These are phyloP conservation scores for Caranx melampygus DNA, from an alignment of 2,113 vertebrate species.

Conservation along the genomic window DNA sequence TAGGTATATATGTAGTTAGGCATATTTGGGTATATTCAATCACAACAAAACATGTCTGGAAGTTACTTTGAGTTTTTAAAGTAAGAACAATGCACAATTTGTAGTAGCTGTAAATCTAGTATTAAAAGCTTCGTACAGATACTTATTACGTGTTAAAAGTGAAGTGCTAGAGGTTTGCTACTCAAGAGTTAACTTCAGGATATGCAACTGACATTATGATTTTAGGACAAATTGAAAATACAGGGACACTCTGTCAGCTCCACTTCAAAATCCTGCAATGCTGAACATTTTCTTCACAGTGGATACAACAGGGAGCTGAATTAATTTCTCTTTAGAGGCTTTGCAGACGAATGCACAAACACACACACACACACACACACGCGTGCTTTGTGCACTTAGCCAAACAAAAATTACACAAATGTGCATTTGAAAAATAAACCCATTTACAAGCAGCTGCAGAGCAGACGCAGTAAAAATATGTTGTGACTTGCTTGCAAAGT, in stretches of 20 bases:
- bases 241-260: not conserved
- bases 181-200: not conserved
- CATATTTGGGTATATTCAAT: too few relatives aligned
- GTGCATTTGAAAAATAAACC: constrained; percentile 55
- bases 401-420: constrained; percentile 54
- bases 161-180: not conserved
- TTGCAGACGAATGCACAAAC: not conserved
- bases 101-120: too few relatives aligned
- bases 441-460: constrained; percentile 55
- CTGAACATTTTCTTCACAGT: not conserved
- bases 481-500: constrained; percentile 64
- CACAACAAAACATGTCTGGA: too few relatives aligned
- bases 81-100: too few relatives aligned
- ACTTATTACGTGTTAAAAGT: too few relatives aligned
- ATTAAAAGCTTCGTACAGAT: too few relatives aligned
- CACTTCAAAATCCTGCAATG: not conserved
- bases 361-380: not conserved
- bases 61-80: too few relatives aligned
- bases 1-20: too few relatives aligned
- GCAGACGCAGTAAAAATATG: constrained; percentile 52
- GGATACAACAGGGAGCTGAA: constrained; percentile 7
- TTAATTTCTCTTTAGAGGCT: constrained; percentile 14
- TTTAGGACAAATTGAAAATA: not conserved
- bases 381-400: constrained; percentile 31
- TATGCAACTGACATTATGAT: not conserved